These are phyloP conservation scores for Dicranocentrus wangi DNA, from an alignment of 2,888 invertebrate species.

Conservation along the genomic window DNA sequence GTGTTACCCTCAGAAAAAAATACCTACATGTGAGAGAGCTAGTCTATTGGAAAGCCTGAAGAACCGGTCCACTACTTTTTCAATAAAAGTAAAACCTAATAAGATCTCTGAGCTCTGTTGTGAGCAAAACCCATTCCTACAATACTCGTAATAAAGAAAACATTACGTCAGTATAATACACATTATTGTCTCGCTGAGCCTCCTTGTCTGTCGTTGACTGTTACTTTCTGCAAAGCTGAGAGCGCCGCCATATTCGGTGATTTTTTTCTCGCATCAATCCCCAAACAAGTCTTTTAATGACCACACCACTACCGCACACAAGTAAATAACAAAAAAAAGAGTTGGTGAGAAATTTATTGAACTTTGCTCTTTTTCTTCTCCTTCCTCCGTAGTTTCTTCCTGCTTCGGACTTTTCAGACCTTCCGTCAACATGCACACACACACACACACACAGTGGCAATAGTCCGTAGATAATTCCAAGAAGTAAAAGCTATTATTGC, in stretches of 20 bases:
- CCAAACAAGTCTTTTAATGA: conserved; percentile 48
- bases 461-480: neutral
- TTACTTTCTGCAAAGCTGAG: conserved; percentile 3
- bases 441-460: too few species aligned
- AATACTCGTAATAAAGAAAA: too few species aligned
- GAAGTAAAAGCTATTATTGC: neutral
- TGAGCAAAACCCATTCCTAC: too few species aligned
- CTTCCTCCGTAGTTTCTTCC: conserved; percentile 31
- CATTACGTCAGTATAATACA: too few species aligned
- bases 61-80: conserved; percentile 48
- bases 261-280: conserved; percentile 32
- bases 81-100: conserved; percentile 15
- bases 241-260: conserved; percentile 31
- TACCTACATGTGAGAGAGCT: conserved; percentile 20
- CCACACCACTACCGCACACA: conserved; percentile 19
- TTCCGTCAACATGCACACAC: too few species aligned
- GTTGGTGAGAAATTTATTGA: conserved; percentile 40
- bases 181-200: too few species aligned
- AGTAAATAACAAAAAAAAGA: conserved; percentile 25
- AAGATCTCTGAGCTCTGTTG: too few species aligned
- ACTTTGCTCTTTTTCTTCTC: conserved; percentile 37
- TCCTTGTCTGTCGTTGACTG: conserved; percentile 15
- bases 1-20: conserved; percentile 7
- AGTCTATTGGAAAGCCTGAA: conserved; percentile 43
- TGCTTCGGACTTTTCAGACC: neutral